Base-by-base conservation (phyloP, 2,797 vertebrate genomes). In the Gallinago nigripennis region DNA sequence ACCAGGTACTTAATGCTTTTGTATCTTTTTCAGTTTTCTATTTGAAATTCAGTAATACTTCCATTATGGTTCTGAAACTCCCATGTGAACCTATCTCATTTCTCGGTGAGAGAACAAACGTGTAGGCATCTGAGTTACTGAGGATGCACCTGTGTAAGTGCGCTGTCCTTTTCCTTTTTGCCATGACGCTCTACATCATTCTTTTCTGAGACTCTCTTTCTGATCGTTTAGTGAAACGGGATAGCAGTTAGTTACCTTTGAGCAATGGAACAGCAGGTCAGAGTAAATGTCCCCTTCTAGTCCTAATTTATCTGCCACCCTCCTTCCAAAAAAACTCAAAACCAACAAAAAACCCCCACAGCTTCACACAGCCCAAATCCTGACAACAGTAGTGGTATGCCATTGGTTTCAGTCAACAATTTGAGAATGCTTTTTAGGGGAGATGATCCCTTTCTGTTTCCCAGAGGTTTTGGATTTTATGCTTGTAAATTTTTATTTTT, bases 11-110 rank as follows among this genome's bases (percentile, higher is more conserved):
- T 96, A 92, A 96, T 96, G 95, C 86, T 97, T 97, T 97, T 95
- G 90, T 97, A 95, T 97, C 95, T 97, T 97, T 97, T 95, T 97
- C 95, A 97, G 94, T 97, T 97, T 97, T 97, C 92, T 98, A 96
- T 97, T 95, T 96, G 96, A 96, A 96, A 95, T 95, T 94, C 88
- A 91, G 71, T 96, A 92, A 96, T 93, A 90, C 92, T 96, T 98
- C 96, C 94, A 82, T 95, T 96, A 93, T 94, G 95, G 92, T 95
- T 95, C 94, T 94, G 95, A 97, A 97, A 94, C 83, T 96, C 96
- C 73, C 88, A 35, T 69, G 43, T 90, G 81, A 96, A 87, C 82
- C 50, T 3, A 75, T 63, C 70, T 91, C 61, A 28, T 94, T 86
- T 92, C 93, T 96, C 86, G 0, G 66, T 95, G 89, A 93, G 94